Percentiles rank a stretch among this genome's conserved stretches.
These are phyloP conservation scores for Scomber japonicus DNA, from an alignment of 2,113 vertebrate genomes.

Conservation along the genomic window DNA sequence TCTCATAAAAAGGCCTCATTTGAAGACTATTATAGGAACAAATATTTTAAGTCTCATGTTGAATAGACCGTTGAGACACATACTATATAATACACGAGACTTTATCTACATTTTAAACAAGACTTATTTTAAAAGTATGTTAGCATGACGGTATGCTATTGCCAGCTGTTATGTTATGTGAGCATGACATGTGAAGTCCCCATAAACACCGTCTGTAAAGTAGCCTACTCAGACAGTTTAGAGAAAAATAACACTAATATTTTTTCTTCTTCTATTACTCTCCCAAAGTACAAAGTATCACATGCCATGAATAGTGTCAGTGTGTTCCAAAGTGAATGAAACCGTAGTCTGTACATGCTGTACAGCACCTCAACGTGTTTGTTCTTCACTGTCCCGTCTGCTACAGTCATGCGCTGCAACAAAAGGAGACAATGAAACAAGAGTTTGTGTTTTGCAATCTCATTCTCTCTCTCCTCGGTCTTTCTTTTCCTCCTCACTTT, in stretches of 20 bases:
- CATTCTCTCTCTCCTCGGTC: constrained; percentile 10
- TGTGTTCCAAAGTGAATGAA: neutral
- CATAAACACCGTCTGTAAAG: too few species aligned
- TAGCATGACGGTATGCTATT: too few species aligned
- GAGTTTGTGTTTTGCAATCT: constrained; percentile 72
- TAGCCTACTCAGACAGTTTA: neutral
- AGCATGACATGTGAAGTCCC: neutral
- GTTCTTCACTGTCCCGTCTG: constrained; percentile 68
- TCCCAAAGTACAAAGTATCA: neutral
- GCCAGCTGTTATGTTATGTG: neutral
- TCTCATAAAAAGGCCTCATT: neutral
- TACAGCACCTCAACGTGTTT: constrained; percentile 58
- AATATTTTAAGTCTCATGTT: neutral
- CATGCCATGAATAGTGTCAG: neutral
- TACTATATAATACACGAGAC: neutral
- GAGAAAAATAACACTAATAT: neutral
- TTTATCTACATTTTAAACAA: neutral
- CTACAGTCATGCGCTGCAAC: constrained; percentile 70
- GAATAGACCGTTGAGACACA: neutral
- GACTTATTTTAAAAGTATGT: too few species aligned
- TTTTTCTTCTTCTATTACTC: neutral
- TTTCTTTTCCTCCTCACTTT: constrained; percentile 18
- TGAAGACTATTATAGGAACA: neutral
- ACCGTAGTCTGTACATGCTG: constrained; percentile 16
- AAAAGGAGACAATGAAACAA: constrained; percentile 79